Percentiles rank a stretch among this genome's conserved stretches.
phyloP scores from a whole-genome alignment of 2,797 vertebrate genomes.

The Myiotriccus ornatus region DNA sequence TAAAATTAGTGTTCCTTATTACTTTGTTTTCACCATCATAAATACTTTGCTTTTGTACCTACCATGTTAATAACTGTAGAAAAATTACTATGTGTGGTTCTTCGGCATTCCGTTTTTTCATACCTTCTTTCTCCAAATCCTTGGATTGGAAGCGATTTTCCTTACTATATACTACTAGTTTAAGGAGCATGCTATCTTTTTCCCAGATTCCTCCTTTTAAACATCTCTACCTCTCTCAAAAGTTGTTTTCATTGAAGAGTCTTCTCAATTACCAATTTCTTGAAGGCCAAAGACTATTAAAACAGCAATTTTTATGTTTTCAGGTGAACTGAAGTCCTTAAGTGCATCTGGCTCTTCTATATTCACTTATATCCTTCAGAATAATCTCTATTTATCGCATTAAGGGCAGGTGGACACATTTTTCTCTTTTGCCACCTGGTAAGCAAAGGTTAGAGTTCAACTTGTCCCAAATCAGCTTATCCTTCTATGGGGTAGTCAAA shows the following conservation, averaged over 20 bases:
- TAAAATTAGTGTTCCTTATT: neutral
- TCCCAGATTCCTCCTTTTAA: neutral
- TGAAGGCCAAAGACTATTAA: neutral
- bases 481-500: constrained; percentile 55
- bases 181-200: neutral
- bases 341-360: neutral
- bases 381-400: neutral
- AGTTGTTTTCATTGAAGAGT: neutral
- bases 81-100: neutral
- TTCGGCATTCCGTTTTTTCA: neutral
- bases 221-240: neutral
- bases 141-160: neutral
- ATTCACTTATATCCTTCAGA: neutral
- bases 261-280: constrained; percentile 3
- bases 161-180: neutral
- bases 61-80: neutral
- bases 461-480: constrained; percentile 41
- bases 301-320: neutral
- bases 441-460: constrained; percentile 39
- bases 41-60: neutral
- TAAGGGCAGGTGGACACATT: constrained; percentile 20
- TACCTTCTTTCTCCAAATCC: neutral
- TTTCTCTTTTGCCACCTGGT: constrained; percentile 31
- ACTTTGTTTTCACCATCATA: neutral
- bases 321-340: neutral